Evolutionary conservation across 2,797 vertebrate species (phyloP), one percentile per base, ranked within the genome.

Genomic region (Buphagus erythrorhynchus): DNA sequence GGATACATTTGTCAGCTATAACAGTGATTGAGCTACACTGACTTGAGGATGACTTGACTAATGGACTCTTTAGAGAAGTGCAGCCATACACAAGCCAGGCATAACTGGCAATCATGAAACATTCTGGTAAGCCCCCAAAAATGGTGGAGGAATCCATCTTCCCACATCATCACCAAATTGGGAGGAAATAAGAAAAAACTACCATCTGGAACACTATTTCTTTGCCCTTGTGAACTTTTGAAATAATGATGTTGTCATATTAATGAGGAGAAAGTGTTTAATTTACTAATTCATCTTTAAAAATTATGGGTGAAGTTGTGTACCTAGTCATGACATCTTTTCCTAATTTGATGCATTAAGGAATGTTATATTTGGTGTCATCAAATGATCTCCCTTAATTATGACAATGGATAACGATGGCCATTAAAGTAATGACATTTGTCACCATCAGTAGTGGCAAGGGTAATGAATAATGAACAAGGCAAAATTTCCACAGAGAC

Each of bases 341-440:
- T 77, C 43, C 43, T 88, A 95, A 96, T 97, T 93, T 96, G 93
- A 94, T 93, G 11, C 76, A 95, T 93, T 88, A 91, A 95, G 45
- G 67, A 93, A 79, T 78, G 55, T 71, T 79, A 89, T 45, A 90
- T 83, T 73, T 76, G 73, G 57, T 76, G 86, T 93, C 89, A 95
- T 92, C 96, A 95, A 94, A 35, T 91, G 45, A 94, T 95, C 55
- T 82, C 40, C 82, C 69, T 92, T 95, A 97, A 97, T 97, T 96
- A 97, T 96, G 86, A 92, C 94, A 95, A 92, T 86, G 89, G 84
- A 55, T 96, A 95, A 96, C 8, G 13, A 77, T 85, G 71, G 91
- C 90, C 94, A 96, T 97, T 97, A 97, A 96, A 96, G 38, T 93
- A 97, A 94, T 96, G 82, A 69, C 87, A 96, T 95, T 88, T 97